A percentile compares a stretch with the other conserved stretches of the same genome.
Evolutionary conservation across 2,113 vertebrate genomes (phyloP).

Genomic region (Oryzias melastigma): DNA sequence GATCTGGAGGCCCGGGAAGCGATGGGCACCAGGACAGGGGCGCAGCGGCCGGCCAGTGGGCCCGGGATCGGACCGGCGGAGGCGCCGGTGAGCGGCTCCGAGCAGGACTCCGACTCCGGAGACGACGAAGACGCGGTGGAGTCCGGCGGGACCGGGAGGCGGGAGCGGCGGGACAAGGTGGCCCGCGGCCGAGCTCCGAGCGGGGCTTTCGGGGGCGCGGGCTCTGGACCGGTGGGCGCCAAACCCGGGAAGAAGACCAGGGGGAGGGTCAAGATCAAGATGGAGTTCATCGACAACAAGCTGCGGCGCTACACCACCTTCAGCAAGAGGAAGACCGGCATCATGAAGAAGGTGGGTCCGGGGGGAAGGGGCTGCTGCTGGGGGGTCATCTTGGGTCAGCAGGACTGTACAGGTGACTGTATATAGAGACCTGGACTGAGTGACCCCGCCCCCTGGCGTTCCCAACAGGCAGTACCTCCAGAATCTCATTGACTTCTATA

Average conservation of each 20-base stretch:
- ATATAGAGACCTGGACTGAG: too few relatives aligned
- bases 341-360: slow-evolving; percentile 89
- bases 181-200: slow-evolving; percentile 58
- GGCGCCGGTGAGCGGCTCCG: slow-evolving; percentile 78
- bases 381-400: slow-evolving; percentile 40
- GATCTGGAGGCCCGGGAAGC: slow-evolving; percentile 25
- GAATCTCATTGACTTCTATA: too few relatives aligned
- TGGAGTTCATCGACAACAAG: slow-evolving; percentile 93
- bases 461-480: too few relatives aligned
- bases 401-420: too few relatives aligned
- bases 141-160: slow-evolving; percentile 71
- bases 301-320: slow-evolving; percentile 91
- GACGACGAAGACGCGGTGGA: slow-evolving; percentile 82
- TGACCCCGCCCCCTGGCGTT: too few relatives aligned
- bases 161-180: slow-evolving; percentile 78
- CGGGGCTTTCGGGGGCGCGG: slow-evolving; percentile 65
- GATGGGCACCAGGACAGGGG: slow-evolving; percentile 62
- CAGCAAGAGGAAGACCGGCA: slow-evolving; percentile 94
- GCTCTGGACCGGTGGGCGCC: slow-evolving; percentile 79
- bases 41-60: slow-evolving; percentile 60
- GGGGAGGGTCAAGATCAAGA: slow-evolving; percentile 93
- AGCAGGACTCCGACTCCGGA: slow-evolving; percentile 83
- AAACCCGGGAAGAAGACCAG: slow-evolving; percentile 93
- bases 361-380: too few relatives aligned
- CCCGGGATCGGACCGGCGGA: slow-evolving; percentile 49